phyloP scores from a whole-genome alignment of 1,140 invertebrate genomes.

The Drosophila melanogaster region DNA sequence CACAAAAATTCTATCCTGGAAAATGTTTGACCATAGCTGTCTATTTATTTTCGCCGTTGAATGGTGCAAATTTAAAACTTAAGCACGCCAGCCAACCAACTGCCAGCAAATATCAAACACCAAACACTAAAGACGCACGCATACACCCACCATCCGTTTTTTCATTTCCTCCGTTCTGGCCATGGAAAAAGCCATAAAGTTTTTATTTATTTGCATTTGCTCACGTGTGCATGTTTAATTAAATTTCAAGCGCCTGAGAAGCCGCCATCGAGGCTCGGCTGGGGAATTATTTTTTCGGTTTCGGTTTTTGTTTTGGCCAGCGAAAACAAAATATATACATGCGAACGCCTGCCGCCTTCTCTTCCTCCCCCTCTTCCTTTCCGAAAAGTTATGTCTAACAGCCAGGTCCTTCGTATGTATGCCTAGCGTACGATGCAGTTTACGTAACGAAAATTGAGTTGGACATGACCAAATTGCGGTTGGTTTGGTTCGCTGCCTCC shows the following conservation, averaged over 20 bases:
- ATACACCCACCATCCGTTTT: conserved; percentile 25
- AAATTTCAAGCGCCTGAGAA: conserved; percentile 80
- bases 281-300: conserved; percentile 51
- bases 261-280: conserved; percentile 66
- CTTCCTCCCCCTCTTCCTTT: neutral
- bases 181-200: conserved; percentile 75
- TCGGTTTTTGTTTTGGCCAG: conserved; percentile 15
- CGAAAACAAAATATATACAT: conserved; percentile 59
- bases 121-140: conserved; percentile 64
- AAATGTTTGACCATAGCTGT: conserved; percentile 23
- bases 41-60: conserved; percentile 40
- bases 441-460: conserved; percentile 81
- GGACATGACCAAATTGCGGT: conserved; percentile 80
- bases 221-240: conserved; percentile 84
- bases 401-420: conserved; percentile 30
- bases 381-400: conserved; percentile 71
- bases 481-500: conserved; percentile 49
- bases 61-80: conserved; percentile 72
- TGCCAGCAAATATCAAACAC: conserved; percentile 27
- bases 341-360: conserved; percentile 9
- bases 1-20: conserved; percentile 3
- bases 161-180: conserved; percentile 30
- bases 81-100: conserved; percentile 69
- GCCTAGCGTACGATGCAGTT: conserved; percentile 73
- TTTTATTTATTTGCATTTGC: conserved; percentile 83